A percentile compares a stretch with the other conserved stretches of the same genome.
Conservation (phyloP, 2,888 invertebrate genomes). For the Syrphus vitripennis region DNA sequence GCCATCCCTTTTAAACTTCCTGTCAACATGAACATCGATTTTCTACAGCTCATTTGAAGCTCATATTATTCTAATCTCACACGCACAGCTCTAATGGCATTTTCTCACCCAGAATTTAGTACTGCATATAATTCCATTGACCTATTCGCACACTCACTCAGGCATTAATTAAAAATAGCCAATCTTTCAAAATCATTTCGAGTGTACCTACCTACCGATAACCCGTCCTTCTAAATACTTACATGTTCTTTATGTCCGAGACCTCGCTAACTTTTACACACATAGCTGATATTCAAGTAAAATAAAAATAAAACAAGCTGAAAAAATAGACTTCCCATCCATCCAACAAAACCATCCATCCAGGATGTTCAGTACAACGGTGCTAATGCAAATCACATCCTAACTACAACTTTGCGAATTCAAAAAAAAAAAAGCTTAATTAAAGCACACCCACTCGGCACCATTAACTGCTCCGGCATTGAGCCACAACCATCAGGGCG, state of each 20-base stretch:
- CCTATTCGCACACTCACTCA: slow-evolving; percentile 18
- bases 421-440: slow-evolving; percentile 55
- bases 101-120: too few relatives aligned
- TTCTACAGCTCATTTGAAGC: slow-evolving; percentile 10
- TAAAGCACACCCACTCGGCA: slow-evolving; percentile 40
- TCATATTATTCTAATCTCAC: slow-evolving; percentile 22
- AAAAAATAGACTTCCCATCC: slow-evolving; percentile 9
- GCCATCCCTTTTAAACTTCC: not conserved
- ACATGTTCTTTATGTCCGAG: slow-evolving; percentile 4
- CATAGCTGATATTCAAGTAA: not conserved
- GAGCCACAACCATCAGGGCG: not conserved
- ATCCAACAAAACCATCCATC: not conserved
- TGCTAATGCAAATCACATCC: slow-evolving; percentile 70
- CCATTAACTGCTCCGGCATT: not conserved
- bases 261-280: not conserved
- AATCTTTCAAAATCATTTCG: slow-evolving; percentile 24
- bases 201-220: not conserved
- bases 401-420: slow-evolving; percentile 56
- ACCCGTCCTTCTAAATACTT: slow-evolving; percentile 26
- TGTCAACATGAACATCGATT: not conserved
- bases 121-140: not conserved
- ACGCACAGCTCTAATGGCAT: slow-evolving; percentile 16
- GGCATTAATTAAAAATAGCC: slow-evolving; percentile 62
- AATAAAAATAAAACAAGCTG: not conserved
- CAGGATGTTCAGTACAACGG: slow-evolving; percentile 62